Evolutionary conservation across 2,888 invertebrate species (phyloP), one percentile per base, ranked within the genome.

Genomic region (Cosmia pyralina): DNA sequence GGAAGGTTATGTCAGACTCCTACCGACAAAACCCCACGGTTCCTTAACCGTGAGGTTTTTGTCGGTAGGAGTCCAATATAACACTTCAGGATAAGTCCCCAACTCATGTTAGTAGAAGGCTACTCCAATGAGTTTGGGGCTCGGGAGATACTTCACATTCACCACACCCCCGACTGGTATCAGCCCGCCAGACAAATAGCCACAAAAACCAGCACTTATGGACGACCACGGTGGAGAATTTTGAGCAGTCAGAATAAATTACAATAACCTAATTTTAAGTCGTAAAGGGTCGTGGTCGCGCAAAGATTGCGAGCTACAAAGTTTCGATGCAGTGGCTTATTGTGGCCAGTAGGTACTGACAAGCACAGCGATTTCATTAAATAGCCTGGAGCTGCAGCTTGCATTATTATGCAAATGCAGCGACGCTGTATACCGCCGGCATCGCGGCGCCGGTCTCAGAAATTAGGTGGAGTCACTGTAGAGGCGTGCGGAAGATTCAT

Each of bases 351-450:
- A 58, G 64, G 64, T 75, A 84, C 77, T 77, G 79, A 55, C 46
- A 46, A 62, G 53, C 79, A 63, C 86, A 89, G 91, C 88, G 88
- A 91, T 90, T 93, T 93, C 91, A 93, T 93, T 91, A 93, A 93
- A 92, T 92, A 89, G 88, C 89, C 85, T 82, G 84, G 80, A 75
- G 87, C 85, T 89, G 90, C 90, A 87, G 85, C 79, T 85, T 88
- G 90, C 90, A 92, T 92, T 93, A 92, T 93, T 91, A 94, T 94
- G 93, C 89, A 92, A 94, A 94, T 92, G 84, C 86, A 86, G 85
- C 88, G 86, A 76, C 83, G 84, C 81, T 59, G 60, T 34, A 34
- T 34, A 66, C 77, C 62, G 77, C 58, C 87, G 88, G 85, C 89
- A 85, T 72, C 83, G 84, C 79, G 89, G 82, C 90, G 89, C 89